These are phyloP conservation scores for Macroglossus sobrinus DNA, from an alignment of 2,113 vertebrate genomes.

Conservation along the genomic window DNA sequence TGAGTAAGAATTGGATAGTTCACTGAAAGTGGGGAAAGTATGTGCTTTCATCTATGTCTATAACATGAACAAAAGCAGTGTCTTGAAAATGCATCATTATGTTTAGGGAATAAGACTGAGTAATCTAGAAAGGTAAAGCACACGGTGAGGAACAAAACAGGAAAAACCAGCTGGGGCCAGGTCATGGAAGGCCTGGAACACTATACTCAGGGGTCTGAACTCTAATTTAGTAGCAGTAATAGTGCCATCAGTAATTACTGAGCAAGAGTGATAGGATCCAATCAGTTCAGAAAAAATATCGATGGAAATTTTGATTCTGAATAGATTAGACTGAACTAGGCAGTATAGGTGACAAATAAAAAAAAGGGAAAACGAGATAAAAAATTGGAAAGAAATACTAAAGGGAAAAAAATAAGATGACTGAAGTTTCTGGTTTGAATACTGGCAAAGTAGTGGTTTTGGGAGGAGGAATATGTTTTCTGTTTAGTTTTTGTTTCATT, in stretches of 20 bases:
- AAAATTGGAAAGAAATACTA: not conserved
- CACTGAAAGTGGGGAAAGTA: not conserved
- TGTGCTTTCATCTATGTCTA: not conserved
- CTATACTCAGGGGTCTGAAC: not conserved
- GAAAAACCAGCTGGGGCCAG: not conserved
- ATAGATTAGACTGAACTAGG: not conserved
- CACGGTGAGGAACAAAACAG: not conserved
- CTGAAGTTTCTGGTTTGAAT: slow-evolving; percentile 11
- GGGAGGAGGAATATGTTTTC: not conserved
- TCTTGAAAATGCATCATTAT: not conserved
- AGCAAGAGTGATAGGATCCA: not conserved
- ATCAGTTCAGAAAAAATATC: not conserved
- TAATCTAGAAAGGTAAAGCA: not conserved
- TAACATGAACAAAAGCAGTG: not conserved
- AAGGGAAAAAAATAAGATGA: not conserved
- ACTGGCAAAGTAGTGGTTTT: not conserved
- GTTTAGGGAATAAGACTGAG: not conserved
- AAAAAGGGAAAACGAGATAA: not conserved
- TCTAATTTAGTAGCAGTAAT: not conserved
- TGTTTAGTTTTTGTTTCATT: not conserved
- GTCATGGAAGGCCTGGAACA: not conserved
- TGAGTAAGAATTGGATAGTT: not conserved
- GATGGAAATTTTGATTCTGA: not conserved
- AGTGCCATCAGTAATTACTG: not conserved
- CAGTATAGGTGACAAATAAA: not conserved